Evolutionary conservation across 2,113 vertebrate species (phyloP).

Genomic region (Percopsis transmontana): DNA sequence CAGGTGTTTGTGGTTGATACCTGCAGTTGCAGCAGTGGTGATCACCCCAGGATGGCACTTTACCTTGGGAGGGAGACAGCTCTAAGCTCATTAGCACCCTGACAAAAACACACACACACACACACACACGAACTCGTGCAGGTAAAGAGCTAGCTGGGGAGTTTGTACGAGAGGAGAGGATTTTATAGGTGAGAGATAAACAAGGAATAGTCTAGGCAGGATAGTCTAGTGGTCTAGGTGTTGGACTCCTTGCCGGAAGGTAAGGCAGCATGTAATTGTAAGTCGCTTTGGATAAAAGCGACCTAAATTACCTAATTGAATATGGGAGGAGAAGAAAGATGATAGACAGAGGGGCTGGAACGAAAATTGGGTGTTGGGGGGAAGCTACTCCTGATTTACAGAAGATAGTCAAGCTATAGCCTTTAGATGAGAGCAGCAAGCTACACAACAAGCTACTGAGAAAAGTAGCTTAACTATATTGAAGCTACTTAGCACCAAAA

Average conservation of each 20-base stretch:
- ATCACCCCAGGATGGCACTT: slow-evolving; percentile 67
- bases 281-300: too few relatives aligned
- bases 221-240: too few relatives aligned
- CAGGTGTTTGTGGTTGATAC: slow-evolving; percentile 75
- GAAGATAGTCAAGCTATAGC: too few relatives aligned
- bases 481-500: too few relatives aligned
- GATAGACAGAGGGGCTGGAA: slow-evolving; percentile 1
- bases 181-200: background rate
- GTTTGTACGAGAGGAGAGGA: background rate
- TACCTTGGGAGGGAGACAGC: slow-evolving; percentile 69
- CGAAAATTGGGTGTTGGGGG: background rate
- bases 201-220: too few relatives aligned
- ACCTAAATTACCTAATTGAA: background rate
- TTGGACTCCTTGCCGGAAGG: too few relatives aligned
- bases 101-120: slow-evolving; percentile 27
- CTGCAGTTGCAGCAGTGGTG: slow-evolving; percentile 64
- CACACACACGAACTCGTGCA: slow-evolving; percentile 1
- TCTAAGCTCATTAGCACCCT: slow-evolving; percentile 67
- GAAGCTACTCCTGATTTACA: background rate
- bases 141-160: slow-evolving; percentile 11
- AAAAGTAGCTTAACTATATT: too few relatives aligned
- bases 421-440: too few relatives aligned
- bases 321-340: slow-evolving; percentile 19
- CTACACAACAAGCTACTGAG: too few relatives aligned
- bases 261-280: too few relatives aligned